A percentile compares a stretch with the other conserved stretches of the same genome.
These are phyloP conservation scores for Brachypalpus laphriformis DNA, from an alignment of 2,888 invertebrate species.

Conservation along the genomic window DNA sequence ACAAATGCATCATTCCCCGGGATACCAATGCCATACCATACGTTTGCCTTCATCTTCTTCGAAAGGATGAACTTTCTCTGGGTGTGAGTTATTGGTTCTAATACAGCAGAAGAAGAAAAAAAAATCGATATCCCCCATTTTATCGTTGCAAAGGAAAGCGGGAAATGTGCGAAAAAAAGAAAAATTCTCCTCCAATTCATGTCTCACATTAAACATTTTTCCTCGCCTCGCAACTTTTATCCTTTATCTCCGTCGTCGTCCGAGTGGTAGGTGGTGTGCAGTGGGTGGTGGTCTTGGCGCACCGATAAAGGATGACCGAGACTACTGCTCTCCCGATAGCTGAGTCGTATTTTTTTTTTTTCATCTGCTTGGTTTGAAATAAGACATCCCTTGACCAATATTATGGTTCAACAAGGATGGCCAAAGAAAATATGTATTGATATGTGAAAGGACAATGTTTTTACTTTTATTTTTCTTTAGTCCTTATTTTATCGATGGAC, in stretches of 20 bases:
- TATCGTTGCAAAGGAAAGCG: constrained; percentile 28
- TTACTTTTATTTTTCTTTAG: constrained; percentile 65
- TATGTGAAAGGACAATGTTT: constrained; percentile 72
- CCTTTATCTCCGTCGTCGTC: constrained; percentile 56
- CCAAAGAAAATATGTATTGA: constrained; percentile 74
- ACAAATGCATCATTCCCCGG: constrained; percentile 50
- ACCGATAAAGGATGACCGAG: constrained; percentile 64
- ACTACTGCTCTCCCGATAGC: constrained; percentile 55
- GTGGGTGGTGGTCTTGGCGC: constrained; percentile 37
- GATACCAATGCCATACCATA: constrained; percentile 20
- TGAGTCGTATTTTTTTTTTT: constrained; percentile 6
- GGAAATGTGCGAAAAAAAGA: constrained; percentile 62
- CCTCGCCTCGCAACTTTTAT: constrained; percentile 67
- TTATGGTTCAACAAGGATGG: constrained; percentile 74
- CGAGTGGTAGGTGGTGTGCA: constrained; percentile 9
- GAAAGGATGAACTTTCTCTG: constrained; percentile 22
- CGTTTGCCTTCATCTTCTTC: constrained; percentile 42
- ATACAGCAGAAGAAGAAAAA: constrained; percentile 27
- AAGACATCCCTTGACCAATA: constrained; percentile 74
- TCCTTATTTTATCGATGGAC: constrained; percentile 61
- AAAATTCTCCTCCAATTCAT: constrained; percentile 36
- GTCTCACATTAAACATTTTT: constrained; percentile 73
- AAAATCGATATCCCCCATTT: constrained; percentile 65
- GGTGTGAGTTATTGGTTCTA: constrained; percentile 55
- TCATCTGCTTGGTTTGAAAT: constrained; percentile 56